Base-by-base conservation (phyloP, 2,113 vertebrate genomes). In the Chlamydotis undulata region DNA sequence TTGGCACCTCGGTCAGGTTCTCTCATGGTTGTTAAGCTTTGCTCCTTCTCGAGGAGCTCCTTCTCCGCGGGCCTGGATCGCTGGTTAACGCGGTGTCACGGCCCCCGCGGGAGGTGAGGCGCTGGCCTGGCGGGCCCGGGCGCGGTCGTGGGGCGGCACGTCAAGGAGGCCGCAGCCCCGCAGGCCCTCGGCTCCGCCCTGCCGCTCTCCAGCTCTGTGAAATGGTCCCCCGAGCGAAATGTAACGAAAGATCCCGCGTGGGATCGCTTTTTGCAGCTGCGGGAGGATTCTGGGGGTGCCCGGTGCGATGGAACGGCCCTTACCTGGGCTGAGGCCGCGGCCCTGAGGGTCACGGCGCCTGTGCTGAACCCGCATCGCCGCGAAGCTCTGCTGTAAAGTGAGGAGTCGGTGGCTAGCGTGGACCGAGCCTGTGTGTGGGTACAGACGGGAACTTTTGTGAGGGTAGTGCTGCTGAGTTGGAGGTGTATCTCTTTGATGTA, bases 271-370 rank as follows among this genome's bases (percentile, higher is more conserved):
- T 37, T 4, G 60, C 47, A 4, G 41, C 75, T 3, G 75, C 47
- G 3, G 43, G 57, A 6, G 52, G 16, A 7, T 26, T 26, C 57
- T 3, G 28, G 28, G 31, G 43, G 9, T 37, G 76, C n/a, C 23
- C 7, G 0, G 18, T 0, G 56, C 14, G 0, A 1, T 5, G 75
- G 18, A 26, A 6, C 31, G 14, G 14, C 13, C 9, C 22, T 26
- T 22, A 2, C 16, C 15, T 60, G 3, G 6, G 14, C 45, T 26
- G 31, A 3, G 52, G 18, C 7, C 25, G 1, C 49, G 8, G 39
- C 23, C 17, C 28, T 16, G 24, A 1, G 24, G 10, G 19, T 59
- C 31, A 4, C 8, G 5, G 56, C 7, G 0, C 2, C 24, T 1
- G 41, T 53, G 3, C n/a, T 3, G 43, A 19, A 8, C 37, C 25